These are phyloP conservation scores for Acromyrmex heyeri DNA, from an alignment of 1,140 invertebrate genomes.

Conservation along the genomic window DNA sequence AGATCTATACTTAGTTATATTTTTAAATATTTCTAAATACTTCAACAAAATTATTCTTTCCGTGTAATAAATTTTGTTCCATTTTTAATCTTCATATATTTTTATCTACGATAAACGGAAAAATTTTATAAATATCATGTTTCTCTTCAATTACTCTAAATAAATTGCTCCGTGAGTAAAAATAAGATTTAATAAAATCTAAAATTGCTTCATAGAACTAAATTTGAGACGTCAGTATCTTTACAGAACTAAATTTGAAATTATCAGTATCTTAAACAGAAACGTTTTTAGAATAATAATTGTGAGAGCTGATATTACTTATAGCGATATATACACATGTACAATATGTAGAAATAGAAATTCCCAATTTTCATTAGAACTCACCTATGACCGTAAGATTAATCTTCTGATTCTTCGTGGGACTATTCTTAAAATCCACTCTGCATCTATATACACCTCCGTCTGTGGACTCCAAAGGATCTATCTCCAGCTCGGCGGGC, in stretches of 20 bases:
- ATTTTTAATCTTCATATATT: not conserved
- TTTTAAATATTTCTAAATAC: too few relatives aligned
- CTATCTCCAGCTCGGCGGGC: conserved; percentile 88
- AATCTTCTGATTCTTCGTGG: conserved; percentile 91
- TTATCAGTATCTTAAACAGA: not conserved
- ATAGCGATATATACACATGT: too few relatives aligned
- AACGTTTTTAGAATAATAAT: not conserved
- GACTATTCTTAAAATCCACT: conserved; percentile 91
- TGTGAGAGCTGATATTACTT: not conserved
- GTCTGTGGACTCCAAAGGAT: conserved; percentile 88
- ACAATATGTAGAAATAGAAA: not conserved
- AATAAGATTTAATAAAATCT: not conserved
- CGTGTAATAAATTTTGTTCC: not conserved
- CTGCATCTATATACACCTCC: conserved; percentile 91
- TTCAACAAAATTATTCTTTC: not conserved
- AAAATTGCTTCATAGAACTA: not conserved
- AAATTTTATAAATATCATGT: not conserved
- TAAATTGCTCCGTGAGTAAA: not conserved
- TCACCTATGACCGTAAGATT: conserved; percentile 92
- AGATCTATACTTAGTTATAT: too few relatives aligned
- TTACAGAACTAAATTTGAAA: not conserved
- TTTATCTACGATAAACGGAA: not conserved
- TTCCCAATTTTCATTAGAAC: conserved; percentile 68
- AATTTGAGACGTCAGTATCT: not conserved
- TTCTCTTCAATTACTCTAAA: not conserved